A percentile compares a stretch with the other conserved stretches of the same genome.
Conservation (phyloP, 2,888 invertebrate genomes). For the Eupithecia insigniata region DNA sequence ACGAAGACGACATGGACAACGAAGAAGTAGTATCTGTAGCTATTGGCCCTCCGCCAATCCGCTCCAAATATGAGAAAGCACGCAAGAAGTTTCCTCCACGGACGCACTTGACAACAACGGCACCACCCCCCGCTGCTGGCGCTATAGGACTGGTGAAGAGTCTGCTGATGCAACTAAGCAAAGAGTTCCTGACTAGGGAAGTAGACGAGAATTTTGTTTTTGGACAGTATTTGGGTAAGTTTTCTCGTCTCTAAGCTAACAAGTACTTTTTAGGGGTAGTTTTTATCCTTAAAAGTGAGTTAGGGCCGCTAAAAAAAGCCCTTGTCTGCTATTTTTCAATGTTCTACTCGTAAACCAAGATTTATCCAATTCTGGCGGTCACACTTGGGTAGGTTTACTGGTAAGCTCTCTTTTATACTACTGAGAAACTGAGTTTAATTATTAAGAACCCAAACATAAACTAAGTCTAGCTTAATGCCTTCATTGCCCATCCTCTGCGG, state of each 20-base stretch:
- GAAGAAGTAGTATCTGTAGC: constrained; percentile 77
- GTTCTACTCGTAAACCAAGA: no score
- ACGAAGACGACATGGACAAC: constrained; percentile 76
- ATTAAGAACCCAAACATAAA: no score
- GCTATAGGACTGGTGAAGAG: constrained; percentile 64
- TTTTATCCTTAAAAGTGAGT: no score
- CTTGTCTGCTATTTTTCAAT: no score
- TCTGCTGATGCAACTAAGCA: constrained; percentile 64
- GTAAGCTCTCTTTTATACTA: no score
- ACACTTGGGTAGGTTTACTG: no score
- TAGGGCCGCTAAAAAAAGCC: no score
- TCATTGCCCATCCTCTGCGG: no score
- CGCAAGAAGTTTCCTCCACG: constrained; percentile 49
- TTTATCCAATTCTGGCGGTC: no score
- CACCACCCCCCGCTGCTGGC: constrained; percentile 34
- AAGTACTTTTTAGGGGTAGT: no score
- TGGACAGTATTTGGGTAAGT: constrained; percentile 68
- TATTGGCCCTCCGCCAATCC: constrained; percentile 70
- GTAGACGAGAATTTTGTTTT: constrained; percentile 78
- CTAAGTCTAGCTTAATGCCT: no score
- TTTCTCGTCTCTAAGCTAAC: neutral
- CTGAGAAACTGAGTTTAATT: no score
- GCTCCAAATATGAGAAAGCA: constrained; percentile 68
- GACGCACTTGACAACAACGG: constrained; percentile 29
- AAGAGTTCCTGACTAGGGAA: constrained; percentile 66